These are phyloP conservation scores for Eremophila alpestris DNA, from an alignment of 2,797 vertebrate species.

Conservation along the genomic window DNA sequence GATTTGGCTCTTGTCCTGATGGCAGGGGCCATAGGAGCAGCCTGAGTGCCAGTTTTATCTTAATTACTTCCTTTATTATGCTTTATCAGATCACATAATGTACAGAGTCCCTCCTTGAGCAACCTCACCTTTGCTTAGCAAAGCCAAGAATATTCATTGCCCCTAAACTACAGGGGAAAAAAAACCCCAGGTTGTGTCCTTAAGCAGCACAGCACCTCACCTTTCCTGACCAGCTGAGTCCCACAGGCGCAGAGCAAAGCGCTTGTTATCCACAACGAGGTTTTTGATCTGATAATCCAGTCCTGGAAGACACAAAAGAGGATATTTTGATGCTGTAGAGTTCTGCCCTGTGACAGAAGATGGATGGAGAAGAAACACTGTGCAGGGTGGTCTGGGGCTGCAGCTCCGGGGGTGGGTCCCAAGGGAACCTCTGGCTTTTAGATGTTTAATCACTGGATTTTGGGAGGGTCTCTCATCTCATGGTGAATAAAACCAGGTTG, in stretches of 20 bases:
- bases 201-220: constrained; percentile 51
- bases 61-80: constrained; percentile 3
- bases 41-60: neutral
- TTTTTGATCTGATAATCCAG: constrained; percentile 87
- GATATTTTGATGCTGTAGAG: neutral
- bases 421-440: neutral
- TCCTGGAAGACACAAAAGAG: constrained; percentile 75
- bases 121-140: neutral
- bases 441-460: neutral
- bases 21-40: neutral
- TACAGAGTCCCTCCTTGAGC: neutral
- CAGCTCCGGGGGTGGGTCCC: neutral
- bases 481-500: neutral
- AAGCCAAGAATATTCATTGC: neutral
- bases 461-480: neutral
- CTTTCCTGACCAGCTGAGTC: constrained; percentile 97
- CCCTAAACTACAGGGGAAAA: neutral
- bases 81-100: neutral
- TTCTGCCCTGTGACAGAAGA: neutral
- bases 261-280: constrained; percentile 81
- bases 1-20: neutral
- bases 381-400: neutral
- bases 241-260: constrained; percentile 87
- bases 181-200: neutral
- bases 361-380: neutral